A percentile compares a stretch with the other conserved stretches of the same genome.
phyloP scores from a whole-genome alignment of 1,140 invertebrate genomes.

The Palaemon carinicauda region DNA sequence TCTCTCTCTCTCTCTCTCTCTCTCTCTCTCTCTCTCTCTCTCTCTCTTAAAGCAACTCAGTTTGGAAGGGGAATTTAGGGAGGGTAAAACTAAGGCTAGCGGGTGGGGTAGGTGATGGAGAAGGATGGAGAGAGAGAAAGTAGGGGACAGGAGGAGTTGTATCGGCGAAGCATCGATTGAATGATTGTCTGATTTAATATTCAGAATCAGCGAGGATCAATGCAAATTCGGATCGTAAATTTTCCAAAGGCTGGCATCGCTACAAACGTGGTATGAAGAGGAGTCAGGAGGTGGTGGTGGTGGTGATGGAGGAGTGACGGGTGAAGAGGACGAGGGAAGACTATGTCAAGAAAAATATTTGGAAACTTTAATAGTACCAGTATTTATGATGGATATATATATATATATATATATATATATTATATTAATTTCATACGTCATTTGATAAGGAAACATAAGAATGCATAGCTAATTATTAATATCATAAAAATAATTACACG shows the following conservation, averaged over 20 bases:
- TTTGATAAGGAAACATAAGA: no score
- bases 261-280: no score
- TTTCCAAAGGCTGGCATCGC: not conserved
- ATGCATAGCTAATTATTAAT: no score
- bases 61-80: no score
- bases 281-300: not conserved
- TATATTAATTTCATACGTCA: no score
- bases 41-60: not conserved
- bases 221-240: constrained; percentile 23
- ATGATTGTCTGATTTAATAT: constrained; percentile 35
- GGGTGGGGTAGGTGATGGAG: not conserved
- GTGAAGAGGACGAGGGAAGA: not conserved
- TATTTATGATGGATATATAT: no score
- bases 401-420: no score
- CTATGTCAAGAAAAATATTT: no score
- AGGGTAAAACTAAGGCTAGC: no score
- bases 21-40: not conserved
- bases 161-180: not conserved
- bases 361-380: no score
- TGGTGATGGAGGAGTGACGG: not conserved
- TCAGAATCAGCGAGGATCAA: constrained; percentile 18
- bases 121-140: not conserved
- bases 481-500: no score
- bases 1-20: not conserved
- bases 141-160: not conserved